A percentile compares a stretch with the other conserved stretches of the same genome.
phyloP scores from a whole-genome alignment of 2,797 vertebrate species.

The Sylvilagus floridanus region DNA sequence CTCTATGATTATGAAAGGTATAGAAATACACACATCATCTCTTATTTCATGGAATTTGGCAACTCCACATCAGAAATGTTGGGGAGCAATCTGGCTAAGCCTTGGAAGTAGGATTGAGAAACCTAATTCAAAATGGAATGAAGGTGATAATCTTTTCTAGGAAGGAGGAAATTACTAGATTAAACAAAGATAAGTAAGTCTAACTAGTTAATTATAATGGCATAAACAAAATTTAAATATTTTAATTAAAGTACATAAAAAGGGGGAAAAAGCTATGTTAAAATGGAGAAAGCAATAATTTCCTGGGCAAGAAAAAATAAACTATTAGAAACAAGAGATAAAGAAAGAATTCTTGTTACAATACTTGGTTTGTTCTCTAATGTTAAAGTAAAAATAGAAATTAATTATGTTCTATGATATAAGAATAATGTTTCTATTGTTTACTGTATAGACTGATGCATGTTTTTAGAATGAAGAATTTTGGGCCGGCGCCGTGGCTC shows the following conservation, averaged over 20 bases:
- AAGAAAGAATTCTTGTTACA: slow-evolving; percentile 34
- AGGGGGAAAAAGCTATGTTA: not conserved
- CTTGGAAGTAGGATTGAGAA: slow-evolving; percentile 63
- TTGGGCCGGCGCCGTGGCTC: too few species aligned
- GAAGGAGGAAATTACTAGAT: slow-evolving; percentile 65
- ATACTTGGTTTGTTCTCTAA: not conserved
- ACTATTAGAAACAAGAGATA: not conserved
- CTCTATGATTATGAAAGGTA: slow-evolving; percentile 40
- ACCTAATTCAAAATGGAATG: slow-evolving; percentile 49
- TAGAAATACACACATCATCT: slow-evolving; percentile 41
- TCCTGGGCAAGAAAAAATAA: not conserved
- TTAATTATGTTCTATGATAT: not conserved
- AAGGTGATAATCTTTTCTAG: slow-evolving; percentile 68
- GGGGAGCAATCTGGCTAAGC: slow-evolving; percentile 55
- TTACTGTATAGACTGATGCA: slow-evolving; percentile 3
- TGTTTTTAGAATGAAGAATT: not conserved
- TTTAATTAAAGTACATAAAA: not conserved
- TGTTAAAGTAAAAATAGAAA: slow-evolving; percentile 38
- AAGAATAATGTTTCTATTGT: not conserved
- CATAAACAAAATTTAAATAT: slow-evolving; percentile 13
- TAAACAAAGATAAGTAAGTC: slow-evolving; percentile 57
- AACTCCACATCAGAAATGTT: slow-evolving; percentile 57
- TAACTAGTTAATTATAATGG: slow-evolving; percentile 35
- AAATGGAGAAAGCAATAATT: slow-evolving; percentile 21
- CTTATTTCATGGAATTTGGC: slow-evolving; percentile 65